Percentiles rank a stretch among this genome's conserved stretches.
These are phyloP conservation scores for Scaptomyza tumidula DNA, from an alignment of 2,888 invertebrate species.

Conservation along the genomic window DNA sequence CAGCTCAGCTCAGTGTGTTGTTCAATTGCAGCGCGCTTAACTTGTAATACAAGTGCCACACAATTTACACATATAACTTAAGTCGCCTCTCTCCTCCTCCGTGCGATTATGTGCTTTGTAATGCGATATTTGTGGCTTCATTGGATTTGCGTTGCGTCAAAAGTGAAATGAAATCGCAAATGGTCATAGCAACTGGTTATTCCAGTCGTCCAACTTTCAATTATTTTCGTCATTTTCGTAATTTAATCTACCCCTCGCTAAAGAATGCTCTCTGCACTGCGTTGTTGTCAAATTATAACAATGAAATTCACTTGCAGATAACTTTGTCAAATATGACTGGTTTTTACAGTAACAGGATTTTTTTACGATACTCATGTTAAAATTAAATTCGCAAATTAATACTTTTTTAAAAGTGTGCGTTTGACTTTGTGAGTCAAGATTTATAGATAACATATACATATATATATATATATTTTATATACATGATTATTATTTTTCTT, in stretches of 20 bases:
- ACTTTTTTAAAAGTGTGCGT: conserved; percentile 29
- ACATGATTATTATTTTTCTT: too few species aligned
- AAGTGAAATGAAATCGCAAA: conserved; percentile 49
- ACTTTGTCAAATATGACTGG: too few species aligned
- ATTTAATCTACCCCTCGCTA: conserved; percentile 38
- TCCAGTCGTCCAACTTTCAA: conserved; percentile 62
- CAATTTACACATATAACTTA: conserved; percentile 20
- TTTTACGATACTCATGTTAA: not conserved
- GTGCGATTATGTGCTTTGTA: conserved; percentile 41
- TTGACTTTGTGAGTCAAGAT: conserved; percentile 49
- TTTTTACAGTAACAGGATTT: too few species aligned
- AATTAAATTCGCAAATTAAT: not conserved
- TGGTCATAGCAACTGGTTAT: conserved; percentile 65
- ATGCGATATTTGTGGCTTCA: conserved; percentile 77
- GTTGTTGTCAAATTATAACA: conserved; percentile 45
- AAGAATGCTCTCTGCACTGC: not conserved
- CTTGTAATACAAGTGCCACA: conserved; percentile 47
- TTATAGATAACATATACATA: conserved; percentile 44
- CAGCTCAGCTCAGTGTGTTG: conserved; percentile 43
- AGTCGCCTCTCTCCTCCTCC: conserved; percentile 6
- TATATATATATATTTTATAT: not conserved
- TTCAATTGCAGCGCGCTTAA: conserved; percentile 60
- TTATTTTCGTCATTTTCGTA: conserved; percentile 48
- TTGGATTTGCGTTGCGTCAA: conserved; percentile 53
- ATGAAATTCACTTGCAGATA: not conserved